Evolutionary conservation across 2,888 invertebrate species (phyloP), one percentile per base, ranked within the genome.

Genomic region (Agrypnus murinus): DNA sequence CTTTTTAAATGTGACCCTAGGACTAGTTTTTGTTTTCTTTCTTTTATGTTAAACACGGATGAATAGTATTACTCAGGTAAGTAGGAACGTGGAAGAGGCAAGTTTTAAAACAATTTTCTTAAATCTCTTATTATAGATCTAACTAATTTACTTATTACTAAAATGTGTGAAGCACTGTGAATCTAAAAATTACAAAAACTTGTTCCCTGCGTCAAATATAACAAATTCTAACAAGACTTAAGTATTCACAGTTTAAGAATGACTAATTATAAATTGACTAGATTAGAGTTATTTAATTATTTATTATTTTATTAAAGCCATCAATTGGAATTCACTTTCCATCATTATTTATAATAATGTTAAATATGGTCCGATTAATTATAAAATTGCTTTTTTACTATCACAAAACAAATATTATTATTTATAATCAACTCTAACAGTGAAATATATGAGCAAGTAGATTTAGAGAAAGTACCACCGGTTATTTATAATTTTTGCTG

Each of bases 251-350:
- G 62, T 68, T 58, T 38, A 43, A 63, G 53, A 68, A 36, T 67
- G 60, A 67, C 67, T 67, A 69, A 57, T 38, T 64, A 58, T 40
- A 64, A 69, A 69, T 69, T 69, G 69, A 69, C 69, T 69, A 69
- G 69, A 69, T 43, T 59, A 50, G 55, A 34, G 14, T 55, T 55
- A 34, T 55, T 25, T 60, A 46, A 46, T 46, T 45, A 40, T 10
- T n/a, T 25, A 25, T 25, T 59, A 19, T 25, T 25, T 25, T 36
- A 34, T 62, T 65, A 58, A 68, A 62, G 57, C 63, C 34, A 57
- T 57, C 31, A n/a, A 19, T 9, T 45, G 31, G 34, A 46, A 25
- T 34, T 32, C 32, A 19, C 15, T 25, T 25, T 25, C 25, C 25
- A 25, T 25, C 25, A 25, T 25, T 25, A 25, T 25, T 25, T n/a